Evolutionary conservation across 2,797 vertebrate species (phyloP).

Genomic region (Syngnathus acus): DNA sequence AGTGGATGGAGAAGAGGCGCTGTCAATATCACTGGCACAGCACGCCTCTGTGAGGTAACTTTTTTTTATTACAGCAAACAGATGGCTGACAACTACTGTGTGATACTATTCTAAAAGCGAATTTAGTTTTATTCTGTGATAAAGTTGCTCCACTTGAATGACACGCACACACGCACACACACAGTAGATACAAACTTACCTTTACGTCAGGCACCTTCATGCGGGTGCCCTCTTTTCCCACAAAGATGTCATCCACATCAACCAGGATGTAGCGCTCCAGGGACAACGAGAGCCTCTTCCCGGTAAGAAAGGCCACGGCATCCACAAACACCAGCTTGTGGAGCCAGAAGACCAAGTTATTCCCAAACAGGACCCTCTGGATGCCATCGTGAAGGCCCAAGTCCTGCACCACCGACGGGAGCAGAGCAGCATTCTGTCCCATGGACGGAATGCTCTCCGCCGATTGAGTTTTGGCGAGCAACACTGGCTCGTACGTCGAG

Average conservation of each 20-base stretch:
- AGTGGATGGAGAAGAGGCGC: conserved; percentile 42
- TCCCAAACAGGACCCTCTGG: conserved; percentile 94
- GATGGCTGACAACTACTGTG: conserved; percentile 19
- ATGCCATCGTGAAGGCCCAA: conserved; percentile 94
- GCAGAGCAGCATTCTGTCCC: conserved; percentile 79
- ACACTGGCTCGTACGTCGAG: conserved; percentile 91
- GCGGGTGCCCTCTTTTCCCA: conserved; percentile 95
- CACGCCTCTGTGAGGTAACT: conserved; percentile 24
- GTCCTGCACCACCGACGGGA: conserved; percentile 96
- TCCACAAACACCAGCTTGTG: conserved; percentile 96
- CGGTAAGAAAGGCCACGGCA: conserved; percentile 89
- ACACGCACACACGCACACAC: background rate
- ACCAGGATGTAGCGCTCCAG: conserved; percentile 93
- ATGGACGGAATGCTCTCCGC: conserved; percentile 83
- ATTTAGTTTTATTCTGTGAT: background rate
- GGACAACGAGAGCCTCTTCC: conserved; percentile 88
- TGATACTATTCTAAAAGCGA: background rate
- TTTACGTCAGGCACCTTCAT: conserved; percentile 98
- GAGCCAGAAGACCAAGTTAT: conserved; percentile 97
- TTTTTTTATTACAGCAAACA: conserved; percentile 29
- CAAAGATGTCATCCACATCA: conserved; percentile 97
- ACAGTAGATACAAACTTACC: conserved; percentile 59
- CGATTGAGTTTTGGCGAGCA: conserved; percentile 90
- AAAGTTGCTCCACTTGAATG: background rate
- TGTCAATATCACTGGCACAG: conserved; percentile 50